Base-by-base conservation (phyloP, 2,888 invertebrate genomes). In the Andrena bicolor region DNA sequence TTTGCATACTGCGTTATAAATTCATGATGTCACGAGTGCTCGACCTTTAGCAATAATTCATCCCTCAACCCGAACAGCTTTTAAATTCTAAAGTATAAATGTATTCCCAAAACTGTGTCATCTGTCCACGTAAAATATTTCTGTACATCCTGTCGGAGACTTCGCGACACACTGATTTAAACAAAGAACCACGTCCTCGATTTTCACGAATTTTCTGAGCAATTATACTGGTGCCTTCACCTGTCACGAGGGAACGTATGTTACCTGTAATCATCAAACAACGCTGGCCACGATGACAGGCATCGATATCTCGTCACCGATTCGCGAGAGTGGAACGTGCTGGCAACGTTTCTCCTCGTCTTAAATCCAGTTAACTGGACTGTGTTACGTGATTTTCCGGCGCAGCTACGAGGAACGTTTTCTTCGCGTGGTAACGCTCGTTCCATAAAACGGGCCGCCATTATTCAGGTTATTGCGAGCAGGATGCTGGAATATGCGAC, bases 311-410 rank as follows among this genome's bases (percentile, higher is more conserved):
- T 28, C 49, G 48, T 68, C 69, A 5, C 51, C 66, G 77, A 85
- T 71, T 48, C 58, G 51, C 70, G 70, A 35, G 48, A 68, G 10
- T 41, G 23, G 64, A 74, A 23, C 49, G 61, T 28, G 41, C 23
- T 32, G 63, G 53, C 63, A 41, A 16, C 80, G 74, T 65, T 70
- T 64, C 76, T 56, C 53, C 61, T 58, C 58, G 72, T 60, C 85
- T 76, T 66, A 72, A 75, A 85, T 82, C 79, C 82, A 56, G 76
- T 74, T 80, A 87, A 87, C 87, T 77, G 85, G 82, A 78, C 80
- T 60, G 64, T 13, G 71, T 66, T 88, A 74, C 78, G 82, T 77
- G 88, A 81, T 81, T 80, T 81, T 74, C 78, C 76, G 56, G 8
- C 60, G 35, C 30, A 26, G 35, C 56, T 8, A 10, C 32, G 48